Evolutionary conservation across 2,113 vertebrate genomes (phyloP).

Genomic region (Peromyscus maniculatus): DNA sequence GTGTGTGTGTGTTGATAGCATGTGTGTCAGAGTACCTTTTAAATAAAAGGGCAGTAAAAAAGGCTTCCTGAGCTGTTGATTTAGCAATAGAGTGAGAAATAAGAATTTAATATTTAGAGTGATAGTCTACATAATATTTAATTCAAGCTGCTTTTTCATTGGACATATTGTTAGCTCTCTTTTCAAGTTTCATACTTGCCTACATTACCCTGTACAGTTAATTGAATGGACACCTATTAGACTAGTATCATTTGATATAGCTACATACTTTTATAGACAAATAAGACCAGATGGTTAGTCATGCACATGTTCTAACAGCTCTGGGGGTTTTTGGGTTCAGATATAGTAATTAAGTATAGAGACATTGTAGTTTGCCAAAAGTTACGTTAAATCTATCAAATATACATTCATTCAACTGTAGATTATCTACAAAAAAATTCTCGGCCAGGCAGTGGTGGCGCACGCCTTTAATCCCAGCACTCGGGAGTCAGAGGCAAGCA

Average conservation of each 20-base stretch:
- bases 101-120: slow-evolving; percentile 67
- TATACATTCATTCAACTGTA: slow-evolving; percentile 16
- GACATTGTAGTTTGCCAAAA: slow-evolving; percentile 54
- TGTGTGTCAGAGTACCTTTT: slow-evolving; percentile 68
- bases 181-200: slow-evolving; percentile 61
- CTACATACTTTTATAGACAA: slow-evolving; percentile 61
- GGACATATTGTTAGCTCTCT: slow-evolving; percentile 34
- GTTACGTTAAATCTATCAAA: slow-evolving; percentile 56
- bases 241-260: slow-evolving; percentile 10
- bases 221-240: slow-evolving; percentile 34
- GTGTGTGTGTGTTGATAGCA: slow-evolving; percentile 56
- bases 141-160: slow-evolving; percentile 58
- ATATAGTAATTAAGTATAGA: slow-evolving; percentile 58
- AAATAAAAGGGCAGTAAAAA: slow-evolving; percentile 24
- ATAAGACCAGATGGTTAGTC: slow-evolving; percentile 61
- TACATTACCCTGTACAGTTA: slow-evolving; percentile 40
- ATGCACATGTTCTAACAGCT: slow-evolving; percentile 23
- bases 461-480: no score
- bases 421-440: slow-evolving; percentile 18
- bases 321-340: slow-evolving; percentile 65
- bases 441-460: no score
- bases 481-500: no score
- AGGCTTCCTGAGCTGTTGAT: slow-evolving; percentile 6
- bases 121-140: neutral
- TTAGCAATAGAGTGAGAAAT: slow-evolving; percentile 70